These are phyloP conservation scores for Rousettus madagascariensis DNA, from an alignment of 2,797 vertebrate genomes.

Conservation along the genomic window DNA sequence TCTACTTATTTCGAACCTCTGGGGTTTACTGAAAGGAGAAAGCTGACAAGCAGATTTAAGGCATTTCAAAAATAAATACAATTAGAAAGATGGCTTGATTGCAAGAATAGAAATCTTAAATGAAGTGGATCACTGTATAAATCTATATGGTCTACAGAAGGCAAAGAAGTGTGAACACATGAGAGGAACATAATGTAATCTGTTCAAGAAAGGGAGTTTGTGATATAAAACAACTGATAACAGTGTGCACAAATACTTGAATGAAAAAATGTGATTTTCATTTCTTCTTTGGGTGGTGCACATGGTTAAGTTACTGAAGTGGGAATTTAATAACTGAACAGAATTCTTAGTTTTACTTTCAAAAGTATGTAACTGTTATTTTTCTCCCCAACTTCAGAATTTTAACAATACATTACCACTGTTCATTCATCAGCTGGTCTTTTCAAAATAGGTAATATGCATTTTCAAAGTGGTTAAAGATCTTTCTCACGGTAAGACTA, in stretches of 20 bases:
- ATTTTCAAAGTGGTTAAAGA: not conserved
- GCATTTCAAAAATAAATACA: not conserved
- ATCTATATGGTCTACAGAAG: not conserved
- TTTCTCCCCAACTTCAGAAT: not conserved
- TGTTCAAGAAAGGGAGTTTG: not conserved
- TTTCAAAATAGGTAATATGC: not conserved
- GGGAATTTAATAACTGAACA: not conserved
- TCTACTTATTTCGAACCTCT: not conserved
- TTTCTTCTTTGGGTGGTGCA: not conserved
- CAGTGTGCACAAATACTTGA: not conserved
- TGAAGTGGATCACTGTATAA: not conserved
- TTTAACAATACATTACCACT: not conserved
- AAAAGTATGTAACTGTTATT: not conserved
- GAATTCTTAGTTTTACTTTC: conserved; percentile 7
- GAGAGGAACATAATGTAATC: not conserved
- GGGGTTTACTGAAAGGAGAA: not conserved
- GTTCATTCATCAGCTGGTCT: not conserved
- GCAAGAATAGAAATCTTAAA: not conserved
- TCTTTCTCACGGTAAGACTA: not conserved
- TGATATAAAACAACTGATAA: not conserved
- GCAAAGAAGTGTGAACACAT: not conserved
- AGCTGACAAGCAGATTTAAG: not conserved
- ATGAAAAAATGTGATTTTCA: not conserved
- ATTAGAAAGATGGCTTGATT: not conserved
- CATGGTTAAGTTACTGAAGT: not conserved